Percentiles rank a stretch among this genome's conserved stretches.
These are phyloP conservation scores for Calliscelio sp. DNA, from an alignment of 2,888 invertebrate species.

Conservation along the genomic window DNA sequence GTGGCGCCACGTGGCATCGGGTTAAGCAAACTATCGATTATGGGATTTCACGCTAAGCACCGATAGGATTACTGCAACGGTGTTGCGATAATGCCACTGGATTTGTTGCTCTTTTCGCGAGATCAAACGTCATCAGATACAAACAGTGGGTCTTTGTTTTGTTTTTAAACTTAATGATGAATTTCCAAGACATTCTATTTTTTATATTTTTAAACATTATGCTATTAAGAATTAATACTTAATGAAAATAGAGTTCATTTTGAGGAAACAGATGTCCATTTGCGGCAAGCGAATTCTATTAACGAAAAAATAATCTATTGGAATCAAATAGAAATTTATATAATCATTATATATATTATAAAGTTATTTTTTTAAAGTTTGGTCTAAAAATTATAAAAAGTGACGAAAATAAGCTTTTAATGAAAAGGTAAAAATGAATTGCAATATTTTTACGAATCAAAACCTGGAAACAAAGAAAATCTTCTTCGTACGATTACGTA, in stretches of 20 bases:
- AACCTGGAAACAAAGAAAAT: not conserved
- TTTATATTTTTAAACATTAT: not conserved
- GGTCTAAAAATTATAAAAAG: no score
- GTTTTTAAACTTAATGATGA: conserved; percentile 12
- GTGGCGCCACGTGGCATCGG: conserved; percentile 85
- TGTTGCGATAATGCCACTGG: conserved; percentile 83
- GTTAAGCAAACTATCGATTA: conserved; percentile 86
- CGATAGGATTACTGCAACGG: conserved; percentile 85
- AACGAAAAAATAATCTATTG: no score
- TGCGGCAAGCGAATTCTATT: no score
- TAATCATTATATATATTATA: no score
- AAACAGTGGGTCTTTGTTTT: not conserved
- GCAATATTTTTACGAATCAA: no score
- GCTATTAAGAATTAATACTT: not conserved
- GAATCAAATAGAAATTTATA: no score
- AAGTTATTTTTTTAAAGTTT: no score
- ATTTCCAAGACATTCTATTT: not conserved
- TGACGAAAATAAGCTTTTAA: no score
- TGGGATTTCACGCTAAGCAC: conserved; percentile 86
- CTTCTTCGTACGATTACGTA: not conserved
- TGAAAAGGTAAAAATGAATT: no score
- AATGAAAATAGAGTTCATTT: not conserved
- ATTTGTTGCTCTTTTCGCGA: conserved; percentile 84
- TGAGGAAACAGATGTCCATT: no score
- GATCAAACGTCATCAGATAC: conserved; percentile 62